Evolutionary conservation across 2,797 vertebrate genomes (phyloP).

Genomic region (Urosaurus nigricauda): DNA sequence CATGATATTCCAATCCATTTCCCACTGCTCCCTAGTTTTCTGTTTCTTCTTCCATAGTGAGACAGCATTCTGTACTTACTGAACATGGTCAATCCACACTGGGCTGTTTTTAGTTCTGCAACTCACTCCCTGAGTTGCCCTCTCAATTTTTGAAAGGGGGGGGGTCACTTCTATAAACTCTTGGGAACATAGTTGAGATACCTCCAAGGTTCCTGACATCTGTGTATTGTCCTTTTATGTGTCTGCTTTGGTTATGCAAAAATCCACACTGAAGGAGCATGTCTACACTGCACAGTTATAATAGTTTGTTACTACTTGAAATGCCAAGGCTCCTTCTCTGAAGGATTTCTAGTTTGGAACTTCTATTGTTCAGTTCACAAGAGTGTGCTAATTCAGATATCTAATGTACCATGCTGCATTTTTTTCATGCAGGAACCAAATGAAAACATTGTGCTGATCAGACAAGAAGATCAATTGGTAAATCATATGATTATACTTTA

Average conservation of each 20-base stretch:
- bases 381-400: background rate
- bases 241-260: too few relatives aligned
- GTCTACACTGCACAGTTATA: too few relatives aligned
- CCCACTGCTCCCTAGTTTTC: too few relatives aligned
- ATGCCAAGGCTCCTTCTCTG: too few relatives aligned
- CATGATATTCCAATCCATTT: background rate
- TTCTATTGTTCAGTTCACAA: too few relatives aligned
- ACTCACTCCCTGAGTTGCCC: too few relatives aligned
- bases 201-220: background rate
- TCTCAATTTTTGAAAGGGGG: too few relatives aligned
- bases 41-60: background rate
- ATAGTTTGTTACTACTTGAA: too few relatives aligned
- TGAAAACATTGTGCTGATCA: background rate
- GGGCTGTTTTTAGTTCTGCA: background rate
- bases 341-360: too few relatives aligned
- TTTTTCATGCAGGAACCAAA: background rate
- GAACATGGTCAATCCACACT: background rate
- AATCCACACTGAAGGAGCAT: too few relatives aligned
- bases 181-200: background rate
- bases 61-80: background rate
- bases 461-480: slow-evolving; percentile 7
- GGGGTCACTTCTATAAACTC: too few relatives aligned
- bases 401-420: background rate
- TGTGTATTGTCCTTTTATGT: background rate
- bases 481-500: background rate